Base-by-base conservation (phyloP, 2,797 vertebrate genomes). In the Melanotaenia pygmaea region DNA sequence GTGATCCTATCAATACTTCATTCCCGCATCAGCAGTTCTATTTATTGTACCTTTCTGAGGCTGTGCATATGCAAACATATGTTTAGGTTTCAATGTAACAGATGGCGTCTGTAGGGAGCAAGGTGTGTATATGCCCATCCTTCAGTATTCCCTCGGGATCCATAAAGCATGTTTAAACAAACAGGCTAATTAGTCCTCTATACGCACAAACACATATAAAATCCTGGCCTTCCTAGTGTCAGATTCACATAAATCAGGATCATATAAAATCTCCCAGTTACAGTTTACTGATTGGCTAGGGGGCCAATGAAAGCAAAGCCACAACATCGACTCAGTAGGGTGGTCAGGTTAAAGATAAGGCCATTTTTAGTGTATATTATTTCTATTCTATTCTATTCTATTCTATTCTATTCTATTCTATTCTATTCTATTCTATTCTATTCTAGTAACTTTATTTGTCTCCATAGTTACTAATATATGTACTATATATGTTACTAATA, bases 161-260 rank as follows among this genome's bases (percentile, higher is more conserved):
- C 94, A 96, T 96, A 96, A 96, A 95, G 93, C 95, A 95, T 96
- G 95, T 96, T 32, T 95, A 94, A 96, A 95, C 96, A 97, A 97
- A 97, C 95, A 95, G 94, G 91, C 93, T 94, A 94, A 96, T 96
- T 96, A 96, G 94, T 75, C 37, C 20, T 59, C 43, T 8, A 32
- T 66, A 50, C 73, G 67, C 20, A 14, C 67, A 57, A 20, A 3
- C 54, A 34, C 45, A 35, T 11, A 20, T 50, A 37, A 30, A 26
- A 1, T 26, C 22, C 24, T 26, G 24, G 20, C 24, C 24, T 26
- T 53, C 51, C 16, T 26, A 1, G n/a, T 26, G 51, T 53, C 51
- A 53, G 51, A 53, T 13, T 26, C 47, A 26, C 51, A 53, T 53
- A 24, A 53, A 53, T 53, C 22, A 53, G 51, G 12, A 26, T 13